These are phyloP conservation scores for Antennarius striatus DNA, from an alignment of 2,113 vertebrate genomes.

Conservation along the genomic window DNA sequence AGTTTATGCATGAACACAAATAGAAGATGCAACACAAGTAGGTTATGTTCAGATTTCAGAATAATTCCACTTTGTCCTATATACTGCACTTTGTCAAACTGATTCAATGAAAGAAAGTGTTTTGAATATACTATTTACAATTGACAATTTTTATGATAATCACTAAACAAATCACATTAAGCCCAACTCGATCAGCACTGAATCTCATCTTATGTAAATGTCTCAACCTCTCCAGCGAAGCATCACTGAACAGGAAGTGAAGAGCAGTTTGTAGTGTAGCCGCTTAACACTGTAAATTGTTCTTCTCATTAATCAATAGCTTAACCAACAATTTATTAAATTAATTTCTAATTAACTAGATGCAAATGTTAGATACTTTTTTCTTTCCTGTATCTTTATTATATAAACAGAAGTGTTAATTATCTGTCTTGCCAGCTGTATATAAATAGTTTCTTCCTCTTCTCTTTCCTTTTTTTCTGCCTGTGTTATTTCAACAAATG, in stretches of 20 bases:
- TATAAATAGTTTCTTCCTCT: constrained; percentile 5
- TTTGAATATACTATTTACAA: too few species aligned
- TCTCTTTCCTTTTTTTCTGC: constrained; percentile 32
- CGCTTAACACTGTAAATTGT: too few species aligned
- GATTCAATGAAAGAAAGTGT: neutral
- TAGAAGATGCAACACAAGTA: neutral
- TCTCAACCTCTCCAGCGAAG: constrained; percentile 19
- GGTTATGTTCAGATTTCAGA: neutral
- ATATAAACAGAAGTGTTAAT: neutral
- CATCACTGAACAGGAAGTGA: too few species aligned
- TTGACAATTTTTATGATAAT: constrained; percentile 50
- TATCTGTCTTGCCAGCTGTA: neutral
- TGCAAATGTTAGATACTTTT: too few species aligned
- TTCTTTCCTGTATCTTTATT: too few species aligned
- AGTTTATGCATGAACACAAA: neutral
- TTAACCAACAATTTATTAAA: too few species aligned
- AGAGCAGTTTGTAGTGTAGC: too few species aligned
- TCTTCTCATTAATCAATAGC: too few species aligned
- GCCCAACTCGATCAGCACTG: constrained; percentile 52
- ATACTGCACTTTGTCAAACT: neutral
- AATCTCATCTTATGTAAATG: constrained; percentile 35
- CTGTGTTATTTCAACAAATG: constrained; percentile 48
- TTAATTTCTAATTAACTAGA: too few species aligned
- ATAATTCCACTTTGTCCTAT: neutral
- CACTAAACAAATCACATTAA: constrained; percentile 47